Percentiles rank a stretch among this genome's conserved stretches.
phyloP scores from a whole-genome alignment of 2,888 invertebrate species.

The Trichopria drosophilae region DNA sequence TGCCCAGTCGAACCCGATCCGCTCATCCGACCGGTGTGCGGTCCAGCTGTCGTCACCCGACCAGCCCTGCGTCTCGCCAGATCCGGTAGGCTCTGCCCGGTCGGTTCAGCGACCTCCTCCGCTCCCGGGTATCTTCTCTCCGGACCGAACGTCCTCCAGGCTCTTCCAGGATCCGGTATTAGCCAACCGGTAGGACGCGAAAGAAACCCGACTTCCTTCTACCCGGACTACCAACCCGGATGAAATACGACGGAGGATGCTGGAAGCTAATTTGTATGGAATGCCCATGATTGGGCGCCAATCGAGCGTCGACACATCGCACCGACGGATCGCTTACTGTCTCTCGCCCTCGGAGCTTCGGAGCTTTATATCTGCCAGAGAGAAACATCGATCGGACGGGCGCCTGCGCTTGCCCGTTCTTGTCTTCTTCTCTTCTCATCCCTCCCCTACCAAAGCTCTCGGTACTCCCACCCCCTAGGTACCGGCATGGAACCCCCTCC shows the following conservation, averaged over 20 bases:
- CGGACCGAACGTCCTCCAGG: not conserved
- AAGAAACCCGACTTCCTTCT: not conserved
- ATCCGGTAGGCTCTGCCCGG: slow-evolving; percentile 4
- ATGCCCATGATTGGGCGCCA: not conserved
- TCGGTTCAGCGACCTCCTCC: slow-evolving; percentile 3
- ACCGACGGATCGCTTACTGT: slow-evolving; percentile 50
- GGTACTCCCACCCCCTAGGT: slow-evolving; percentile 33
- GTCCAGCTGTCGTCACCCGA: not conserved
- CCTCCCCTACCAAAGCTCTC: slow-evolving; percentile 35
- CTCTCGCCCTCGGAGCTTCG: slow-evolving; percentile 53
- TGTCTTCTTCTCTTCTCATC: slow-evolving; percentile 38
- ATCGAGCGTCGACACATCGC: too few species aligned
- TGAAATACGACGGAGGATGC: not conserved
- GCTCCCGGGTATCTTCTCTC: slow-evolving; percentile 8
- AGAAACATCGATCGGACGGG: slow-evolving; percentile 56
- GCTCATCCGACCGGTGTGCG: slow-evolving; percentile 1
- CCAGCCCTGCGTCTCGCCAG: slow-evolving; percentile 9
- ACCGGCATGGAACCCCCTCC: too few species aligned
- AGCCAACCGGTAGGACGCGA: not conserved
- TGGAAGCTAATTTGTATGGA: not conserved
- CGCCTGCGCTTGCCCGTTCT: slow-evolving; percentile 55
- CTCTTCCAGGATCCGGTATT: not conserved
- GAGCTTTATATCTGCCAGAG: slow-evolving; percentile 55
- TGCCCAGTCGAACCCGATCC: too few species aligned
- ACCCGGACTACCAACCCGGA: slow-evolving; percentile 1